These are phyloP conservation scores for Gastrophysa polygoni DNA, from an alignment of 2,888 invertebrate species.

Conservation along the genomic window DNA sequence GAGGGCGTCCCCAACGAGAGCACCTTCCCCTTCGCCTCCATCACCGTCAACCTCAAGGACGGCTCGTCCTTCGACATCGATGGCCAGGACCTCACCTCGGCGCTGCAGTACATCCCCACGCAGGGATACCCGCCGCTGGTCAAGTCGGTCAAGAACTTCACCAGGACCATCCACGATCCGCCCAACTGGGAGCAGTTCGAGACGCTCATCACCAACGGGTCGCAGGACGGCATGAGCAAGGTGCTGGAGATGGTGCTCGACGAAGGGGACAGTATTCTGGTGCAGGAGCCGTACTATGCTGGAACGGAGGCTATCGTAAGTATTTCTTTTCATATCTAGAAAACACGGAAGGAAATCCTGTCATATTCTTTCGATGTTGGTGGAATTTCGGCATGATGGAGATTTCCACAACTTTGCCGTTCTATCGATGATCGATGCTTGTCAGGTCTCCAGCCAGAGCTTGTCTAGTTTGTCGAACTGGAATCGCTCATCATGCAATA, in stretches of 20 bases:
- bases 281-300: conserved; percentile 74
- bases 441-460: too few relatives aligned
- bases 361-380: too few relatives aligned
- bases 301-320: conserved; percentile 72
- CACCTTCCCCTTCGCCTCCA: conserved; percentile 71
- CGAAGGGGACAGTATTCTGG: conserved; percentile 71
- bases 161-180: conserved; percentile 68
- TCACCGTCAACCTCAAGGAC: conserved; percentile 65
- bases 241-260: conserved; percentile 74
- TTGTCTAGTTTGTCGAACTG: too few relatives aligned
- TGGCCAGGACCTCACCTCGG: conserved; percentile 66
- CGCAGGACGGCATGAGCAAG: conserved; percentile 80
- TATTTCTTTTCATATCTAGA: conserved; percentile 32
- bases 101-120: conserved; percentile 78
- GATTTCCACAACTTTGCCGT: too few relatives aligned
- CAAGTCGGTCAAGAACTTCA: conserved; percentile 67
- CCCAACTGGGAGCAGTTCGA: conserved; percentile 68
- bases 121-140: conserved; percentile 69
- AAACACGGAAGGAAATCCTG: too few relatives aligned
- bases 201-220: conserved; percentile 73
- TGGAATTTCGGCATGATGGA: too few relatives aligned
- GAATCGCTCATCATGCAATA: too few relatives aligned
- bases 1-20: conserved; percentile 78
- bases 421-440: too few relatives aligned
- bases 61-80: conserved; percentile 63